Conservation (phyloP, 1,140 invertebrate species). For the Dufourea novaeangliae region DNA sequence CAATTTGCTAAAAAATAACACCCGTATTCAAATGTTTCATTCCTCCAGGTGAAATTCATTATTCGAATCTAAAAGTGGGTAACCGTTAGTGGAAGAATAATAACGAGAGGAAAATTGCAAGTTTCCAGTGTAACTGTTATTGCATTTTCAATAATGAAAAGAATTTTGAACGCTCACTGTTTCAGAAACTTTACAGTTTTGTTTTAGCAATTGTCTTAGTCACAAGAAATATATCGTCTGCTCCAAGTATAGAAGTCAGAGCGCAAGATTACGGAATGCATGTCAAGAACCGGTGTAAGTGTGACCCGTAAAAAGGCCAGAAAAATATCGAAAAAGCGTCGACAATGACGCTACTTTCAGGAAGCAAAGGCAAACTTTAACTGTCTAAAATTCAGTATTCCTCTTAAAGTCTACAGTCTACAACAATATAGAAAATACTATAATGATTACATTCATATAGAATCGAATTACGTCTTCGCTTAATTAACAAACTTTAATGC, state of each 20-base stretch:
- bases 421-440: too few relatives aligned
- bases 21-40: background rate
- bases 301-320: constrained; percentile 1
- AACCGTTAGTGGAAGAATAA: background rate
- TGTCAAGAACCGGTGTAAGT: constrained; percentile 11
- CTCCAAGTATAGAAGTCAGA: background rate
- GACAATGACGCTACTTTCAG: background rate
- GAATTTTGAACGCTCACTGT: background rate
- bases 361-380: background rate
- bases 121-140: background rate
- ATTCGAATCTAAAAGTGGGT: background rate
- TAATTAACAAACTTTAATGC: too few relatives aligned
- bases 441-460: too few relatives aligned
- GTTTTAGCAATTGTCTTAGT: too few relatives aligned
- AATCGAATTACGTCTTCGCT: too few relatives aligned
- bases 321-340: background rate
- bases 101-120: background rate
- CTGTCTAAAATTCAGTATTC: too few relatives aligned
- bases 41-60: background rate
- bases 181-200: too few relatives aligned
- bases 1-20: background rate
- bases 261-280: background rate
- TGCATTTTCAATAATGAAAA: background rate
- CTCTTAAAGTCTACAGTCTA: too few relatives aligned
- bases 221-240: background rate